phyloP scores from a whole-genome alignment of 2,797 vertebrate species.

The Danionella dracula region DNA sequence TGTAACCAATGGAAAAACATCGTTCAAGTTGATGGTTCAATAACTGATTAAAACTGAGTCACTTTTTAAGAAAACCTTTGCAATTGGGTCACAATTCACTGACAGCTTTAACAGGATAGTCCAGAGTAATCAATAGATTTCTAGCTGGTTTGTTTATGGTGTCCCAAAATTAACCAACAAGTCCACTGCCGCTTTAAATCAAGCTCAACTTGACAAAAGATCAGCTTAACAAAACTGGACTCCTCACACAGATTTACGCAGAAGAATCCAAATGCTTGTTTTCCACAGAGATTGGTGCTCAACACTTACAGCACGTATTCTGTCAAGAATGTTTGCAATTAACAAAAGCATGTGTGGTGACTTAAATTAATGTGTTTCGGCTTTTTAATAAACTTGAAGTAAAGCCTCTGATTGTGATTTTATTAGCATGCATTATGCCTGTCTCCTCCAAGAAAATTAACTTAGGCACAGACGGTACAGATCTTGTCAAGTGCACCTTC shows the following conservation, averaged over 20 bases:
- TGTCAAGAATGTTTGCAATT: constrained; percentile 12
- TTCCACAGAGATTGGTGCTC: neutral
- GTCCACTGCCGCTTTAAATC: neutral
- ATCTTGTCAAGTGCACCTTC: constrained; percentile 12
- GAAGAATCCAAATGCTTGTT: neutral
- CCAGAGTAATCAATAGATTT: constrained; percentile 3
- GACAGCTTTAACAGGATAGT: neutral
- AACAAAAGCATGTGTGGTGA: neutral
- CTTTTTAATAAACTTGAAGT: constrained; percentile 11
- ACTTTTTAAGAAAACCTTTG: no score
- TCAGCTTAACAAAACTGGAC: neutral
- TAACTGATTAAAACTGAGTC: no score
- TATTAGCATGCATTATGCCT: constrained; percentile 8
- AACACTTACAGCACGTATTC: neutral
- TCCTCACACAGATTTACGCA: neutral
- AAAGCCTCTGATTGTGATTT: constrained; percentile 2
- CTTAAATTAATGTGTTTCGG: constrained; percentile 6
- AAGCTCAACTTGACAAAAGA: constrained; percentile 2
- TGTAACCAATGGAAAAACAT: no score
- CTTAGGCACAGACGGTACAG: neutral
- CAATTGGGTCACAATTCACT: no score
- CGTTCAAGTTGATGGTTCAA: no score
- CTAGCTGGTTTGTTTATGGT: constrained; percentile 6
- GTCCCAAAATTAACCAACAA: neutral
- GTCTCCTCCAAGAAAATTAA: neutral